phyloP scores from a whole-genome alignment of 1,140 invertebrate species.

The Dendrolimus kikuchii region DNA sequence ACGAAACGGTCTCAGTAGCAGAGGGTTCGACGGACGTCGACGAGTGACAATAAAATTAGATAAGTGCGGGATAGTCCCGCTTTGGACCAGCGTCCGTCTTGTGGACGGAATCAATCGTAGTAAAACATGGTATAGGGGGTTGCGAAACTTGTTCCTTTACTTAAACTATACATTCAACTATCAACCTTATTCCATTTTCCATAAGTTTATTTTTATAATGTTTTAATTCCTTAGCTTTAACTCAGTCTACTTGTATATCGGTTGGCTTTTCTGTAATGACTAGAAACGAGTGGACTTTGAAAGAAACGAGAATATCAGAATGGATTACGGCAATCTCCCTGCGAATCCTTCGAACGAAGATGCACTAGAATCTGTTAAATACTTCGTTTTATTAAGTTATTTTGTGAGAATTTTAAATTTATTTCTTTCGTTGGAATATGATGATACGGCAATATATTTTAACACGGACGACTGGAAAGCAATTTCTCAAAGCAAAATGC shows the following conservation, averaged over 20 bases:
- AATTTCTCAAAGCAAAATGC: no score
- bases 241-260: constrained; percentile 37
- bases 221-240: constrained; percentile 10
- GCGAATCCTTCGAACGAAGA: constrained; percentile 20
- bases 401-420: not conserved
- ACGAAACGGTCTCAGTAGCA: constrained; percentile 31
- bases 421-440: not conserved
- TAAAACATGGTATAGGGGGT: constrained; percentile 52
- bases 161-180: constrained; percentile 17
- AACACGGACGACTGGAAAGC: no score
- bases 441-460: no score
- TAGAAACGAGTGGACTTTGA: constrained; percentile 55
- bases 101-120: constrained; percentile 61
- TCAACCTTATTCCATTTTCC: constrained; percentile 15
- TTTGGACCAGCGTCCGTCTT: constrained; percentile 44
- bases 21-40: constrained; percentile 42
- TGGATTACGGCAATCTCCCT: constrained; percentile 39
- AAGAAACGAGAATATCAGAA: constrained; percentile 50
- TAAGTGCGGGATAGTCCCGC: constrained; percentile 55
- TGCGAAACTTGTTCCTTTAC: constrained; percentile 16
- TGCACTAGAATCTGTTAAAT: constrained; percentile 9
- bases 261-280: constrained; percentile 50
- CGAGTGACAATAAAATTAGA: constrained; percentile 69
- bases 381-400: constrained; percentile 7
- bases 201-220: not conserved